Conservation (phyloP, 2,797 vertebrate species). For the Pristis pectinata region DNA sequence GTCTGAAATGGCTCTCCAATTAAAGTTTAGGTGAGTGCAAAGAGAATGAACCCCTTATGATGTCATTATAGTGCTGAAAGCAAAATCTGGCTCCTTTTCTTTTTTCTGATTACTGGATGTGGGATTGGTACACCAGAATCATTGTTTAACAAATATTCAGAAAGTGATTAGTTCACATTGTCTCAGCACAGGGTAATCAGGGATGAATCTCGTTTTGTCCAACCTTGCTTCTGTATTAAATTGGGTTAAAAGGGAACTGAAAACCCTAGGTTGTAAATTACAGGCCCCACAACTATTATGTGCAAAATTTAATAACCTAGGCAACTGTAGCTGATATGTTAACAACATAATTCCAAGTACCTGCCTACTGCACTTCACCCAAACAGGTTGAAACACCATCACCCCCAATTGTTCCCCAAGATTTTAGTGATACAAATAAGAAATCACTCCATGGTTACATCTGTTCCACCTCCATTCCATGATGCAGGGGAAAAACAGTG, state of each 20-base stretch:
- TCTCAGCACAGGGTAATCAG: constrained; percentile 35
- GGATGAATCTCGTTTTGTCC: not conserved
- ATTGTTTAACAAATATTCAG: constrained; percentile 46
- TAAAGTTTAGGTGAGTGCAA: not conserved
- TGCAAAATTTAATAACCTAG: not conserved
- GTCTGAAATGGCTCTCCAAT: not conserved
- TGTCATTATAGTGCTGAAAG: not conserved
- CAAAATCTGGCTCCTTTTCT: not conserved
- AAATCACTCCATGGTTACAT: not conserved
- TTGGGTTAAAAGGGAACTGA: not conserved
- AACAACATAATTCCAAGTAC: not conserved
- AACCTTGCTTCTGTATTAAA: not conserved
- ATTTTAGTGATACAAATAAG: not conserved
- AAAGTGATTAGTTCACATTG: constrained; percentile 43
- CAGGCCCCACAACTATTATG: not conserved
- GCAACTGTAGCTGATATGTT: not conserved
- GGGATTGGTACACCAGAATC: constrained; percentile 44
- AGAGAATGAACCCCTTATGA: not conserved
- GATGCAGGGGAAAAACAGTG: too few species aligned
- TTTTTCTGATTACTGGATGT: constrained; percentile 28
- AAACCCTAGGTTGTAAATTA: not conserved
- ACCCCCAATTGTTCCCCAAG: not conserved
- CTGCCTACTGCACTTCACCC: not conserved
- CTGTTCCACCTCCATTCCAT: too few species aligned
- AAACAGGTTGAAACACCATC: not conserved